These are phyloP conservation scores for Lucinisca nassula DNA, from an alignment of 2,888 invertebrate species.

Conservation along the genomic window DNA sequence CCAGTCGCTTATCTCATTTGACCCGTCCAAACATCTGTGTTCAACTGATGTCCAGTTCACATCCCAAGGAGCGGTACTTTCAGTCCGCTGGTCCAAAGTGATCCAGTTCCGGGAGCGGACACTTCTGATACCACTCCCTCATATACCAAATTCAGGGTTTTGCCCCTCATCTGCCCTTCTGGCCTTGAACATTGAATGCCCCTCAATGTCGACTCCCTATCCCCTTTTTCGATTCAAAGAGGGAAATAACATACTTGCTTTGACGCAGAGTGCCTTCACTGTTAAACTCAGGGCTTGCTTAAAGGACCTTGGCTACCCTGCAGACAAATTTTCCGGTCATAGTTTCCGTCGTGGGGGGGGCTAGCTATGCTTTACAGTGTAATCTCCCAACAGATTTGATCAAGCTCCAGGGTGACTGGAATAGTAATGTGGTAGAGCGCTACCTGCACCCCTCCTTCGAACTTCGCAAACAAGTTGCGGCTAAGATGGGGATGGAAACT, in stretches of 20 bases:
- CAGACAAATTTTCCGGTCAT: slow-evolving; percentile 22
- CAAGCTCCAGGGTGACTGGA: slow-evolving; percentile 41
- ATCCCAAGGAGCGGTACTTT: background rate
- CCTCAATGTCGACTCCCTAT: background rate
- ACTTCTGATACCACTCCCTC: slow-evolving; percentile 3
- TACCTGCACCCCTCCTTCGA: slow-evolving; percentile 31
- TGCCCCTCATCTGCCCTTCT: slow-evolving; percentile 2
- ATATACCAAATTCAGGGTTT: slow-evolving; percentile 7
- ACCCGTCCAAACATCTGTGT: background rate
- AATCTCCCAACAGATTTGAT: slow-evolving; percentile 35
- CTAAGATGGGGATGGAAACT: slow-evolving; percentile 14
- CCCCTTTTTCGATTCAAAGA: background rate
- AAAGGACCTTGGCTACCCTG: background rate
- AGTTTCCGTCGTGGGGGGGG: slow-evolving; percentile 42
- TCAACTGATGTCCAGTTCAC: background rate
- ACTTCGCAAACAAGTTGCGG: slow-evolving; percentile 5
- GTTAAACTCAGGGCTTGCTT: no score
- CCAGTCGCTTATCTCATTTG: no score
- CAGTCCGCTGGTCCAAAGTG: no score
- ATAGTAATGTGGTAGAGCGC: slow-evolving; percentile 15
- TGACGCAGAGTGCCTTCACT: background rate
- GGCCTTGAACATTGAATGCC: background rate
- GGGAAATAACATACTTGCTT: background rate
- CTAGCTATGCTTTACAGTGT: slow-evolving; percentile 40
- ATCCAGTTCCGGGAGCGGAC: no score